Conservation (phyloP, 1,140 invertebrate genomes). For the Eumeta japonica region DNA sequence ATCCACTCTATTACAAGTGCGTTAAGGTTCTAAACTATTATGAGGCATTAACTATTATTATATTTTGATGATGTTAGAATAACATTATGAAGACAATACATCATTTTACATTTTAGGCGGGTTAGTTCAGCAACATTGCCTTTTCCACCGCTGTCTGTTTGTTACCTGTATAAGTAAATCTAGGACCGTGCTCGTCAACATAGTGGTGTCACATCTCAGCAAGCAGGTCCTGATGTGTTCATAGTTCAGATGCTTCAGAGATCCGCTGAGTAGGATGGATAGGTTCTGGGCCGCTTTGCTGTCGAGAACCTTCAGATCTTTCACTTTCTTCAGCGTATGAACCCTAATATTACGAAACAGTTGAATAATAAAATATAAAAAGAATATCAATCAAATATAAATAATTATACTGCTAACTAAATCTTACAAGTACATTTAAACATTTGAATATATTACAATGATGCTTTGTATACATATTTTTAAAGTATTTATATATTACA, state of each 20-base stretch:
- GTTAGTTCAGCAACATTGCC: too few species aligned
- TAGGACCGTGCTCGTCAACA: slow-evolving; percentile 78
- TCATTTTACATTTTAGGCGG: too few species aligned
- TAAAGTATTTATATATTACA: too few species aligned
- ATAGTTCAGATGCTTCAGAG: slow-evolving; percentile 86
- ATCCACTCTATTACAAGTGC: too few species aligned
- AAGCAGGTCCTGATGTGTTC: slow-evolving; percentile 83
- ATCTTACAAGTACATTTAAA: background rate
- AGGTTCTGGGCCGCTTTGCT: slow-evolving; percentile 92
- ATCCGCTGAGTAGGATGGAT: slow-evolving; percentile 85
- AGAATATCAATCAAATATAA: background rate
- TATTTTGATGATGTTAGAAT: too few species aligned
- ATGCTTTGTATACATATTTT: too few species aligned
- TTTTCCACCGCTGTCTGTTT: too few species aligned
- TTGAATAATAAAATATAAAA: slow-evolving; percentile 1
- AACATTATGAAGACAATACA: too few species aligned
- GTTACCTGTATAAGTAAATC: slow-evolving; percentile 73
- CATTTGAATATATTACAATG: background rate
- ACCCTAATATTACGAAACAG: slow-evolving; percentile 51
- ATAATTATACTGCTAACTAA: background rate
- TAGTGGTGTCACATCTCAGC: slow-evolving; percentile 80
- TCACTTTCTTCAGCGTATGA: slow-evolving; percentile 78
- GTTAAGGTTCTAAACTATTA: too few species aligned
- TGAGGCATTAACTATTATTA: too few species aligned
- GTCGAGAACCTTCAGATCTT: slow-evolving; percentile 89